Percentiles rank a stretch among this genome's conserved stretches.
phyloP scores from a whole-genome alignment of 2,113 vertebrate species.

The Zootoca vivipara region DNA sequence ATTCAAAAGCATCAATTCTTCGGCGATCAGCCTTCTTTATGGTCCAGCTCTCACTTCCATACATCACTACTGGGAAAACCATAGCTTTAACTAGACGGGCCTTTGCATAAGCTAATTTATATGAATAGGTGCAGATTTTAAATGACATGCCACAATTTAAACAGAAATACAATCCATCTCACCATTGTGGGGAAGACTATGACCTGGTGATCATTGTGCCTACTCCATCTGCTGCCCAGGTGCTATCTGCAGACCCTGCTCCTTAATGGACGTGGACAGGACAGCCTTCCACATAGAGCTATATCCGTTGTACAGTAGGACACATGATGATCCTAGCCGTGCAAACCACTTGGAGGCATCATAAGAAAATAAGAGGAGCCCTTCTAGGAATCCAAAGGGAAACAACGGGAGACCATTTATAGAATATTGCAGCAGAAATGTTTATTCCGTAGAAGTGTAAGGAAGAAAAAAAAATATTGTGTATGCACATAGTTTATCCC shows the following conservation, averaged over 20 bases:
- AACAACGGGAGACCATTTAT: conserved; percentile 10
- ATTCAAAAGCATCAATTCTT: too few species aligned
- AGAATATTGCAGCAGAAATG: conserved; percentile 22
- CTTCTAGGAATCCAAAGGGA: neutral
- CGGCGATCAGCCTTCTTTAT: too few species aligned
- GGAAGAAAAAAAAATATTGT: conserved; percentile 40
- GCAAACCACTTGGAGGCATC: neutral
- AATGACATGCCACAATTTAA: neutral
- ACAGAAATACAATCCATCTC: neutral
- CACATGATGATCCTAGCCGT: neutral
- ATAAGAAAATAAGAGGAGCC: neutral
- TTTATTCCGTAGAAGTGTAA: conserved; percentile 63
- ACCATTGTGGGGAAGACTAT: neutral
- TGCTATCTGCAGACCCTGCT: neutral
- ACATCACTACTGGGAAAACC: too few species aligned
- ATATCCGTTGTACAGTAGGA: neutral
- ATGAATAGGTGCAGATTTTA: neutral
- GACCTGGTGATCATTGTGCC: neutral
- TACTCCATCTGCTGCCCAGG: neutral
- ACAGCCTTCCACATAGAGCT: too few species aligned
- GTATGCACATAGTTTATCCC: conserved; percentile 38
- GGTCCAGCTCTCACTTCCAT: too few species aligned
- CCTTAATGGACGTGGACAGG: neutral
- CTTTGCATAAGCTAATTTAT: neutral
- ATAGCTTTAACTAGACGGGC: too few species aligned